Evolutionary conservation across 1,140 invertebrate species (phyloP), one percentile per base, ranked within the genome.

Genomic region (Tetramorium parvispinum): DNA sequence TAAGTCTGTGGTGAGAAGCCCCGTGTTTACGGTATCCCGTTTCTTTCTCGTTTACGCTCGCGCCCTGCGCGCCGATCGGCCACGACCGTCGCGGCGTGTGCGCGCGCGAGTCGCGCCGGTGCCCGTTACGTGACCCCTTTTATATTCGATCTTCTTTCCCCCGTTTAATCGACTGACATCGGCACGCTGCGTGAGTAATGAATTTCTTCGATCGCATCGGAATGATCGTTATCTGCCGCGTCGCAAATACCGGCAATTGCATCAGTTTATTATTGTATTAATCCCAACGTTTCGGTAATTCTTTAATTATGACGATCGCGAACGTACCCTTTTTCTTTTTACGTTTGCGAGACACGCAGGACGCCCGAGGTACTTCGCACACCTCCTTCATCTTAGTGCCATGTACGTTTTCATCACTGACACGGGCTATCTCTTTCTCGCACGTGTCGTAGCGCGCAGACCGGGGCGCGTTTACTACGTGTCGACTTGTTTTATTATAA

Each of bases 1-100:
- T 92, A 94, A 94, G 93, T 94, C 94, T 94, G 94, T 90, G 93
- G 94, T 91, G 88, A 93, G 94, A 94, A 94, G 94, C 93, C 93
- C 91, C 79, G 89, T 88, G 87, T 93, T 92, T 93, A 90, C 89
- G 87, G 91, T 93, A 92, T 93, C 92, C 92, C 91, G 85, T 94
- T 94, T 94, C 94, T 92, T 92, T 91, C 91, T 91, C 82, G 88
- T 85, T 86, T 88, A 82, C 85, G 55, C 24, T 85, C 85, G 92
- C 90, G 46, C 91, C 86, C 88, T 88, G 27, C 55, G 11, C 77
- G 55, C 63, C 53, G 85, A 89, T 81, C 32, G 32, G 83, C 24
- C 13, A 57, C 40, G 43, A 66, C 37, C 43, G 10, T 18, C 27
- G 61, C 16, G 61, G 32, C 32, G 63, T 8, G 37, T 27, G 18